These are phyloP conservation scores for Physella acuta DNA, from an alignment of 1,140 invertebrate genomes.

Conservation along the genomic window DNA sequence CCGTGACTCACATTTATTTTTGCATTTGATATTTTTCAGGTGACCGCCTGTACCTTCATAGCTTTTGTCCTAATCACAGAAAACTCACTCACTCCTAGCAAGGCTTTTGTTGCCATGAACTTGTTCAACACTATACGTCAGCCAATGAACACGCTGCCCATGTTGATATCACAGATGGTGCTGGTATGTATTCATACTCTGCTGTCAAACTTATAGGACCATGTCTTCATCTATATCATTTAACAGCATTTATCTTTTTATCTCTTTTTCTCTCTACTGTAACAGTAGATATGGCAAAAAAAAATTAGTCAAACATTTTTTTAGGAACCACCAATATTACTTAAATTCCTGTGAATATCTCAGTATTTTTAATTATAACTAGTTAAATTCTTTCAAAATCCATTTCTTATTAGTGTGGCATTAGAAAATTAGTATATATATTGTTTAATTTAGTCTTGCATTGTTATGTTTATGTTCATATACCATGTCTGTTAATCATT, in stretches of 20 bases:
- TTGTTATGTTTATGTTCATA: not conserved
- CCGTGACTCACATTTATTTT: conserved; percentile 15
- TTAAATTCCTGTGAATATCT: too few relatives aligned
- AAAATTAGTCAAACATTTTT: too few relatives aligned
- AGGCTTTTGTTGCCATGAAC: conserved; percentile 91
- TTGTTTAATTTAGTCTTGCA: not conserved
- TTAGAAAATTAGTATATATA: not conserved
- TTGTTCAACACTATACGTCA: conserved; percentile 97
- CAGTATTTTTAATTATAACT: too few relatives aligned
- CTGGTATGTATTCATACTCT: conserved; percentile 37
- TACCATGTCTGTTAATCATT: not conserved
- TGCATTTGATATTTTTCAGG: conserved; percentile 60
- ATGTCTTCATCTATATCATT: too few relatives aligned
- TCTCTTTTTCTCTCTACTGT: too few relatives aligned
- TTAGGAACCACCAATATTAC: too few relatives aligned
- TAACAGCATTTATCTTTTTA: too few relatives aligned
- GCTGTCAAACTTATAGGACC: too few relatives aligned
- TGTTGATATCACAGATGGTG: conserved; percentile 63
- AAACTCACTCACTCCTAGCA: conserved; percentile 82
- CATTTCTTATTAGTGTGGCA: too few relatives aligned
- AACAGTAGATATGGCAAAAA: too few relatives aligned
- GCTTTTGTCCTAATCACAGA: conserved; percentile 53
- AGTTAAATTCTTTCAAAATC: too few relatives aligned
- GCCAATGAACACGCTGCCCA: conserved; percentile 70
- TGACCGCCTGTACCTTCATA: conserved; percentile 80